phyloP scores from a whole-genome alignment of 2,113 vertebrate species.

The Pteropus alecto region DNA sequence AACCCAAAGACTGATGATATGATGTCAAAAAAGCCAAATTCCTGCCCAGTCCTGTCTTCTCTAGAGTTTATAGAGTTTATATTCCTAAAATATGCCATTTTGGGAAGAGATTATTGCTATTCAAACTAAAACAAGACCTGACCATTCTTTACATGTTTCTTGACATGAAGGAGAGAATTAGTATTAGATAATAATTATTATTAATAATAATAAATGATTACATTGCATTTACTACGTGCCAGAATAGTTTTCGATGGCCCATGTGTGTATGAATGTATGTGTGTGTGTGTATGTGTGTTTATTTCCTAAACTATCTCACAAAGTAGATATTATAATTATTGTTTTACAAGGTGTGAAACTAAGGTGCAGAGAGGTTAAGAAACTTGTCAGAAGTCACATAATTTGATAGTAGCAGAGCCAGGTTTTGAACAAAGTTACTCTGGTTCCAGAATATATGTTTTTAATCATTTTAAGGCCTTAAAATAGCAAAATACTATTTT shows the following conservation, averaged over 20 bases:
- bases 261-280: not conserved
- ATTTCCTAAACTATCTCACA: not conserved
- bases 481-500: not conserved
- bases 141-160: not conserved
- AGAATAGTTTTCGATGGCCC: not conserved
- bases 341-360: not conserved
- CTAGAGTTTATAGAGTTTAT: not conserved
- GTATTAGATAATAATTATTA: not conserved
- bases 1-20: not conserved
- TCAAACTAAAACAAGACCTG: not conserved
- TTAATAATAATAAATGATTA: not conserved
- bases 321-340: not conserved
- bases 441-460: not conserved
- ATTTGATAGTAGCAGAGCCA: not conserved
- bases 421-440: not conserved
- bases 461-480: not conserved
- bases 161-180: not conserved
- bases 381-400: not conserved
- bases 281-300: not conserved
- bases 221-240: not conserved
- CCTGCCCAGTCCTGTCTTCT: not conserved
- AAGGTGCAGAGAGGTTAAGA: not conserved
- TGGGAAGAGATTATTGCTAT: not conserved
- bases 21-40: not conserved
- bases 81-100: not conserved